Percentiles rank a stretch among this genome's conserved stretches.
Evolutionary conservation across 2,888 invertebrate genomes (phyloP).

Genomic region (Coelogynopora nodosa): DNA sequence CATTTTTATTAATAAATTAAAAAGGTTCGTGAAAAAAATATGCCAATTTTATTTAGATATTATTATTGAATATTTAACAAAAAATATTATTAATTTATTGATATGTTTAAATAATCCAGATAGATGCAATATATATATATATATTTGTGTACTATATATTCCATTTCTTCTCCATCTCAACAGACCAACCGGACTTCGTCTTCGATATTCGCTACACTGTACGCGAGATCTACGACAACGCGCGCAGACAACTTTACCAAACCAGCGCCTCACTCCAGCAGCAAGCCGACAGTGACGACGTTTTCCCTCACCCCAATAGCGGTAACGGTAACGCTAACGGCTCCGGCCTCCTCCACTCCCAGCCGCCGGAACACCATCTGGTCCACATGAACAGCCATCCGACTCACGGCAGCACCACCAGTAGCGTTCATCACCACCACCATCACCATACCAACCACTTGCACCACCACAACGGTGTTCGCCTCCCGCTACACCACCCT

Average conservation of each 20-base stretch:
- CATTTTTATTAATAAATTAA: no score
- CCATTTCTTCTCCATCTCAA: no score
- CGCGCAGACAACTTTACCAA: conserved; percentile 67
- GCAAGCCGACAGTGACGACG: background rate
- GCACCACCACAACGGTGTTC: background rate
- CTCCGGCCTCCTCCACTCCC: background rate
- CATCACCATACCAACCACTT: background rate
- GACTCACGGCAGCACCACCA: background rate
- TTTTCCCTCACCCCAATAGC: background rate
- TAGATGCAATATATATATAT: no score
- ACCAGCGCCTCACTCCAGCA: background rate
- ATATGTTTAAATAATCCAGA: no score
- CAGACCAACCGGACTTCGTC: conserved; percentile 77
- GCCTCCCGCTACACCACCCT: background rate
- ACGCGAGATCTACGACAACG: conserved; percentile 82
- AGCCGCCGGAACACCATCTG: no score
- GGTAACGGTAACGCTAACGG: background rate
- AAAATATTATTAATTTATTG: no score
- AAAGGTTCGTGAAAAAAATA: no score
- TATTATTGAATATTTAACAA: no score
- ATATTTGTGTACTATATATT: no score
- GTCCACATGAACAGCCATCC: background rate
- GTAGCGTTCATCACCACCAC: background rate
- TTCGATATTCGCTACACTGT: conserved; percentile 84
- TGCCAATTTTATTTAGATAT: no score